Evolutionary conservation across 2,888 invertebrate species (phyloP).

Genomic region (Belgica antarctica): DNA sequence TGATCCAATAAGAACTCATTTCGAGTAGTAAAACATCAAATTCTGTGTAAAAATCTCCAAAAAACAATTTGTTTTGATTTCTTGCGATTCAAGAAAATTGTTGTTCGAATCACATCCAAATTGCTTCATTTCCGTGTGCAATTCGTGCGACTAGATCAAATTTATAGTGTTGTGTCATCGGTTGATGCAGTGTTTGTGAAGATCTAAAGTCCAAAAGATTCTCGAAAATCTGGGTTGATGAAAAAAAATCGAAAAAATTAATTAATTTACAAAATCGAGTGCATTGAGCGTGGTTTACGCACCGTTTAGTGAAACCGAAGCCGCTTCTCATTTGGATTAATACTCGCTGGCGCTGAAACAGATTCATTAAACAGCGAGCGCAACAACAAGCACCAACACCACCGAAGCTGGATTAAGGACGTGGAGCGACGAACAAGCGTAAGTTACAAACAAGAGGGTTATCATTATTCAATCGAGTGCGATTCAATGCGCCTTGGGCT

Average conservation of each 20-base stretch:
- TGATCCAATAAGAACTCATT: background rate
- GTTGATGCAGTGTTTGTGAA: background rate
- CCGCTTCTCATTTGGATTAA: background rate
- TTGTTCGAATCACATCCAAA: background rate
- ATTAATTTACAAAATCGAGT: background rate
- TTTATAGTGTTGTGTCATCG: constrained; percentile 17
- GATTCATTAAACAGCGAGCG: too few relatives aligned
- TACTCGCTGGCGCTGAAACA: background rate
- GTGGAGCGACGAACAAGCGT: background rate
- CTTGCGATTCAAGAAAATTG: background rate
- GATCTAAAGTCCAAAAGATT: background rate
- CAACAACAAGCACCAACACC: constrained; percentile 13
- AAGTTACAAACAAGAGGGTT: background rate
- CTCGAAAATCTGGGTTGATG: background rate
- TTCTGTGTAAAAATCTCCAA: background rate
- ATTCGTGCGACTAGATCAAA: background rate
- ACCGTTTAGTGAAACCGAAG: background rate
- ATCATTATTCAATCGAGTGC: background rate
- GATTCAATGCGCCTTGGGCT: background rate
- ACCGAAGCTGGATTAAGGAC: constrained; percentile 7
- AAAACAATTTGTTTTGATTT: constrained; percentile 21
- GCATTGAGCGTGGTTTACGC: background rate
- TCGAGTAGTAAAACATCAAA: background rate
- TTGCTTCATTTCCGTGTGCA: background rate
- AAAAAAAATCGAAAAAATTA: constrained; percentile 2